Evolutionary conservation across 2,888 invertebrate species (phyloP).

Genomic region (Andrena bicolor): DNA sequence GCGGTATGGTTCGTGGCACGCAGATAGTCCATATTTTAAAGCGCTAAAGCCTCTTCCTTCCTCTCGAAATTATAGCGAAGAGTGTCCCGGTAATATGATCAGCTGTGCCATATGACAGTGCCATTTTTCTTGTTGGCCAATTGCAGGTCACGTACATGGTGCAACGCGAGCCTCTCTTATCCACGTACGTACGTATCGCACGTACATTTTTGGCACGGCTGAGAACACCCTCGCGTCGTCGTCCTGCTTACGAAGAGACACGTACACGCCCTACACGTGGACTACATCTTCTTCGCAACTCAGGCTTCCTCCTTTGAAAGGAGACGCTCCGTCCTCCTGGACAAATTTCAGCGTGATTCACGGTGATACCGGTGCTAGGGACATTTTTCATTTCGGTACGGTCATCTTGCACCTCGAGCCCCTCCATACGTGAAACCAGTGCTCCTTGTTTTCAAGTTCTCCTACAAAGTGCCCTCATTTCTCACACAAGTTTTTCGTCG

Average conservation of each 20-base stretch:
- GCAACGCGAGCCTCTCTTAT: slow-evolving; percentile 62
- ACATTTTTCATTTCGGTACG: slow-evolving; percentile 53
- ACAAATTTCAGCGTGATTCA: slow-evolving; percentile 66
- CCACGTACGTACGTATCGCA: slow-evolving; percentile 61
- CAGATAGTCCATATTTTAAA: slow-evolving; percentile 36
- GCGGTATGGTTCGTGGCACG: not conserved
- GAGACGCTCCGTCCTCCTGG: slow-evolving; percentile 29
- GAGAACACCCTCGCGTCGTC: slow-evolving; percentile 37
- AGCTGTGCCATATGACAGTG: slow-evolving; percentile 72
- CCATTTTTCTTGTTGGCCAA: slow-evolving; percentile 72
- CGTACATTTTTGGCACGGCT: slow-evolving; percentile 71
- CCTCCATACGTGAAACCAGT: slow-evolving; percentile 35
- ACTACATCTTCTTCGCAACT: slow-evolving; percentile 59
- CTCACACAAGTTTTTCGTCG: not conserved
- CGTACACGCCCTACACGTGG: slow-evolving; percentile 58
- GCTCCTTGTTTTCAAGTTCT: slow-evolving; percentile 27
- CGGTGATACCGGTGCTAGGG: slow-evolving; percentile 48
- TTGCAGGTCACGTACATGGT: slow-evolving; percentile 78
- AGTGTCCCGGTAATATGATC: slow-evolving; percentile 72
- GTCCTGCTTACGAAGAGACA: slow-evolving; percentile 55
- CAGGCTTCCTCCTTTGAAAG: slow-evolving; percentile 33
- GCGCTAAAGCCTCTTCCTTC: slow-evolving; percentile 12
- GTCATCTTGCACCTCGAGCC: slow-evolving; percentile 13
- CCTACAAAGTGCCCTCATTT: slow-evolving; percentile 27
- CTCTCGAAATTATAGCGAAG: slow-evolving; percentile 62